A percentile compares a stretch with the other conserved stretches of the same genome.
phyloP scores from a whole-genome alignment of 2,888 invertebrate genomes.

The Tillus elongatus region DNA sequence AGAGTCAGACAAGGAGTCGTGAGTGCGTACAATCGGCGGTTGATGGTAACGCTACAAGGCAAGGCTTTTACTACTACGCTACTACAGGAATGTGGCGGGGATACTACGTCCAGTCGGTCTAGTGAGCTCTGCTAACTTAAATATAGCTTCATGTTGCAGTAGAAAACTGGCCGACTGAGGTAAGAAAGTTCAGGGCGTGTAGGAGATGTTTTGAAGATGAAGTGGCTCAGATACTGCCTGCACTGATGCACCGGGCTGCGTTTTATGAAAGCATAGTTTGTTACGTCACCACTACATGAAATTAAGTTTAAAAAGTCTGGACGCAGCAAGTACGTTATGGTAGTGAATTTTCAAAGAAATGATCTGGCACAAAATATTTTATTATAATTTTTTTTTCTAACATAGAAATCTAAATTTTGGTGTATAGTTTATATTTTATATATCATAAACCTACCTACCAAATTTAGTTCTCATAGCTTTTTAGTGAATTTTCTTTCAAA shows the following conservation, averaged over 20 bases:
- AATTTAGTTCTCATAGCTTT: too few species aligned
- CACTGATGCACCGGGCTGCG: constrained; percentile 8
- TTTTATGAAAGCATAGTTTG: background rate
- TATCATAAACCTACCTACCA: too few species aligned
- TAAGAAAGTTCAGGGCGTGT: constrained; percentile 40
- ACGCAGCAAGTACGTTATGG: too few species aligned
- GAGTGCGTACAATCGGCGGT: background rate
- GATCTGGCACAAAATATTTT: too few species aligned
- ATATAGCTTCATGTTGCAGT: constrained; percentile 5
- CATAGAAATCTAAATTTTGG: too few species aligned
- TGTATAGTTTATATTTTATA: too few species aligned
- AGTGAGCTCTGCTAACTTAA: constrained; percentile 9
- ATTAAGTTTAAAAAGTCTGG: too few species aligned
- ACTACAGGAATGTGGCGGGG: constrained; percentile 39
- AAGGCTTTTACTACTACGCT: constrained; percentile 31
- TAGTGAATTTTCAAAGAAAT: too few species aligned
- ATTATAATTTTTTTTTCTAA: too few species aligned
- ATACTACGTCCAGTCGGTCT: constrained; percentile 36
- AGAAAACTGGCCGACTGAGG: constrained; percentile 28
- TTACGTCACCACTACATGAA: too few species aligned
- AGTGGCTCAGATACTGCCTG: constrained; percentile 25
- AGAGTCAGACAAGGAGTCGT: too few species aligned
- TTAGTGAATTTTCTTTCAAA: too few species aligned
- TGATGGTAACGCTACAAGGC: background rate
- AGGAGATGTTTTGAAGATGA: constrained; percentile 36